Percentiles rank a stretch among this genome's conserved stretches.
Evolutionary conservation across 2,797 vertebrate genomes (phyloP).

Genomic region (Myiotriccus ornatus): DNA sequence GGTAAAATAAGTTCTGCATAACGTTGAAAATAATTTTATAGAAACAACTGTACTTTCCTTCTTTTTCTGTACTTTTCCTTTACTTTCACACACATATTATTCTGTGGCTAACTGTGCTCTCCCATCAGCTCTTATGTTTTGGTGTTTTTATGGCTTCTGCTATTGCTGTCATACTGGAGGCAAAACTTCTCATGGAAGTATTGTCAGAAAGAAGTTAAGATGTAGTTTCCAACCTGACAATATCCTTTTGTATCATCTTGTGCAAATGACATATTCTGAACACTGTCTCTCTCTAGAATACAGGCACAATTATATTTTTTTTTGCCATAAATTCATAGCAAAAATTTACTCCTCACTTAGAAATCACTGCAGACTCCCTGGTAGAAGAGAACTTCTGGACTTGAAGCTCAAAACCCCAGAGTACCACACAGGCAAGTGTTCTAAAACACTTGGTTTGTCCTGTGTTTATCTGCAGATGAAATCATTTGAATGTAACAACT

Average conservation of each 20-base stretch:
- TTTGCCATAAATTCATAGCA: background rate
- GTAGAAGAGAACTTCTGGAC: background rate
- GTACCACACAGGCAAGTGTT: background rate
- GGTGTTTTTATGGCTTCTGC: background rate
- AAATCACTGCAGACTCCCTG: background rate
- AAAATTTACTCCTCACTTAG: background rate
- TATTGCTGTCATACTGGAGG: background rate
- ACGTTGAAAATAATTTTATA: background rate
- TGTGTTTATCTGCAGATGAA: background rate
- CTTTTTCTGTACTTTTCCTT: background rate
- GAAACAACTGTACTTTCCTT: fast-evolving
- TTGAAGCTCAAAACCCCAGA: background rate
- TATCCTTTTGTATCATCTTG: fast-evolving
- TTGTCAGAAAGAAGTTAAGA: background rate
- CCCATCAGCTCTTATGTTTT: background rate
- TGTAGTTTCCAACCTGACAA: background rate
- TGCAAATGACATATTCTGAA: background rate
- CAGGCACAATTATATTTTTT: background rate
- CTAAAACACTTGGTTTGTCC: background rate
- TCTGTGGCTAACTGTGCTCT: background rate
- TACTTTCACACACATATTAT: background rate
- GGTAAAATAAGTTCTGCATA: background rate
- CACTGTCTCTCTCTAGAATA: background rate
- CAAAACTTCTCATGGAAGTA: background rate
- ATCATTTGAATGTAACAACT: background rate